phyloP scores from a whole-genome alignment of 2,797 vertebrate species.

The Siniperca undulata region DNA sequence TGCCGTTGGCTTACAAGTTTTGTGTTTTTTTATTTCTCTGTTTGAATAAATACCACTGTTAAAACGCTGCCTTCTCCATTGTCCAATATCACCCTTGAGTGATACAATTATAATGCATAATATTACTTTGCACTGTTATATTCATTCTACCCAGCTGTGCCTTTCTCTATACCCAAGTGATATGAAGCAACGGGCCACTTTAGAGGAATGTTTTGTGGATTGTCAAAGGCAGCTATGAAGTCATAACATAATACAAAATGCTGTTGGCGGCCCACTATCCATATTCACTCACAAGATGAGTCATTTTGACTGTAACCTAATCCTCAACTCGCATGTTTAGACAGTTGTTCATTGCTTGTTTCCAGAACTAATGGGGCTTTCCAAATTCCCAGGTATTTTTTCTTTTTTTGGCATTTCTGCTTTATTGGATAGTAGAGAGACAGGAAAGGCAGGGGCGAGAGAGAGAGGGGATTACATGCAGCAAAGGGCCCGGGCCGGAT shows the following conservation, averaged over 20 bases:
- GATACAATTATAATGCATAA: not conserved
- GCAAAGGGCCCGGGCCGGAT: no score
- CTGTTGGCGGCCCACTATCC: not conserved
- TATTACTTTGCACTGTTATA: conserved; percentile 1
- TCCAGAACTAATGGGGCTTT: conserved; percentile 31
- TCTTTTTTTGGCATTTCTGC: not conserved
- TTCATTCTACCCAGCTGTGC: conserved; percentile 4
- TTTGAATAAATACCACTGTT: not conserved
- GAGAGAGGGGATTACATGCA: no score
- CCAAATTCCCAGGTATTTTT: conserved; percentile 8
- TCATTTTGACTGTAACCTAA: conserved; percentile 27
- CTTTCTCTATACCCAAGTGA: not conserved
- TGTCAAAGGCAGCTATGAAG: not conserved
- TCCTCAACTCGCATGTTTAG: conserved; percentile 27
- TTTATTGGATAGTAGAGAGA: no score
- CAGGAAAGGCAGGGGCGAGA: no score
- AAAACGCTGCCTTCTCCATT: conserved; percentile 1
- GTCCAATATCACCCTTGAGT: not conserved
- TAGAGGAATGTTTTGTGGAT: not conserved
- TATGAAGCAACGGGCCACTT: not conserved
- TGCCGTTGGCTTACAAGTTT: not conserved
- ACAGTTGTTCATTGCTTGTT: conserved; percentile 39
- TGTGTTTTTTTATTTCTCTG: not conserved
- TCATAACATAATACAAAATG: not conserved
- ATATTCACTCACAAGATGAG: conserved; percentile 16